Conservation (phyloP, 2,113 vertebrate genomes). For the Tringa solitaria region DNA sequence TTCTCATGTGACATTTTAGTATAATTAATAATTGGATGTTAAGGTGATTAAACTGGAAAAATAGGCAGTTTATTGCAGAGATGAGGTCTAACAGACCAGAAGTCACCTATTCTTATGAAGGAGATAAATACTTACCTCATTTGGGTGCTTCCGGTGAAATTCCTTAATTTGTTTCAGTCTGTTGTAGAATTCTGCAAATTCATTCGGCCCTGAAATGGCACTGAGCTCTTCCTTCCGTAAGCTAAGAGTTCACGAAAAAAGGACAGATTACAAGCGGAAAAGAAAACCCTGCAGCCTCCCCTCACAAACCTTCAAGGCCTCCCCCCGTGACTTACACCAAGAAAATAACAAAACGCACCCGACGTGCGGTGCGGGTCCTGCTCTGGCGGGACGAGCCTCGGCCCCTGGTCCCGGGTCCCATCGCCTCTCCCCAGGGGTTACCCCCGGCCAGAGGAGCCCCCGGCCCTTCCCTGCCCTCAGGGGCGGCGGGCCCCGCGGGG, state of each 20-base stretch:
- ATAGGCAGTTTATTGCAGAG: background rate
- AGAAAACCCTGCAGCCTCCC: background rate
- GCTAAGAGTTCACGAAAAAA: constrained; percentile 32
- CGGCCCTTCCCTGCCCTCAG: rapidly evolving
- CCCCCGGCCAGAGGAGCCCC: rapidly evolving
- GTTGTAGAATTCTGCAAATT: constrained; percentile 98
- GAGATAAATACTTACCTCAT: constrained; percentile 79
- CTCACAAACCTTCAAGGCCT: too few species aligned
- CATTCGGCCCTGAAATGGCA: constrained; percentile 96
- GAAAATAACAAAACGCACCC: rapidly evolving
- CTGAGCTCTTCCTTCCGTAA: constrained; percentile 92
- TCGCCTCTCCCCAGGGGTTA: rapidly evolving
- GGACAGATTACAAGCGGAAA: background rate
- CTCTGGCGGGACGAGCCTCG: rapidly evolving
- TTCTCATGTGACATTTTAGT: background rate
- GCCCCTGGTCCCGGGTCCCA: rapidly evolving
- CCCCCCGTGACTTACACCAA: background rate
- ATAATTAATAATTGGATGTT: background rate
- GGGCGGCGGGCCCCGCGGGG: background rate
- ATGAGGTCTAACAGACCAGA: background rate
- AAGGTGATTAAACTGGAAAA: background rate
- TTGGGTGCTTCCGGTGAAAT: constrained; percentile 95
- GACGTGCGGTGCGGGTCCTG: rapidly evolving
- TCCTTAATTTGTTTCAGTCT: constrained; percentile 97
- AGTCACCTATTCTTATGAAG: rapidly evolving